These are phyloP conservation scores for Capromys pilorides DNA, from an alignment of 2,797 vertebrate genomes.

Conservation along the genomic window DNA sequence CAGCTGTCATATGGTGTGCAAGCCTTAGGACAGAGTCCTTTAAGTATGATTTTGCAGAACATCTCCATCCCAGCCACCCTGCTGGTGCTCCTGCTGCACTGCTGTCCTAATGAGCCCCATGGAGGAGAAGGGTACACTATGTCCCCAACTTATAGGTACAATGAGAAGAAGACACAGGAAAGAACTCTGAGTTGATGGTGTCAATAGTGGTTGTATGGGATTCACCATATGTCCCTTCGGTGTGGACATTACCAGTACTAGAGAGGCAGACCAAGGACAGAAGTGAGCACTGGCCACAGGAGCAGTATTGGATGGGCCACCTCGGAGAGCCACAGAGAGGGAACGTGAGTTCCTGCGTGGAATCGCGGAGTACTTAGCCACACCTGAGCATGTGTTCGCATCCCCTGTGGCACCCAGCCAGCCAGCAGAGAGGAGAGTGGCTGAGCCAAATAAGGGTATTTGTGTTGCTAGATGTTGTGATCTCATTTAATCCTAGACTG, in stretches of 20 bases:
- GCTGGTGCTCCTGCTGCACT: background rate
- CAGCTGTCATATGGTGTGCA: background rate
- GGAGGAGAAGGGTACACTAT: background rate
- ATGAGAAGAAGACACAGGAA: background rate
- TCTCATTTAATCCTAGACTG: background rate
- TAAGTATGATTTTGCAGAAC: fast-evolving
- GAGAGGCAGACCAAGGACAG: background rate
- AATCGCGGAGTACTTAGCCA: background rate
- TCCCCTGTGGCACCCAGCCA: background rate
- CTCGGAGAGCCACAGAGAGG: background rate
- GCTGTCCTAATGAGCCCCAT: background rate
- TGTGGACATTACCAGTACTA: background rate
- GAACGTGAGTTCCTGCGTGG: fast-evolving
- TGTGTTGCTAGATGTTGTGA: background rate
- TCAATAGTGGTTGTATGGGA: background rate
- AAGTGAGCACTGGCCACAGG: background rate
- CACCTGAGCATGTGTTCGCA: background rate
- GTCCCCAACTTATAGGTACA: background rate
- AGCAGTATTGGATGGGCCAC: background rate
- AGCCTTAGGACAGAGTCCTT: background rate
- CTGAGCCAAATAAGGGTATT: background rate
- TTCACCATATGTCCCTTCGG: background rate
- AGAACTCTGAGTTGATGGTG: background rate
- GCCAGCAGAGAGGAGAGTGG: background rate
- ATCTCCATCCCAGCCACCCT: background rate